Evolutionary conservation across 2,113 vertebrate species (phyloP).

Genomic region (Naja naja): DNA sequence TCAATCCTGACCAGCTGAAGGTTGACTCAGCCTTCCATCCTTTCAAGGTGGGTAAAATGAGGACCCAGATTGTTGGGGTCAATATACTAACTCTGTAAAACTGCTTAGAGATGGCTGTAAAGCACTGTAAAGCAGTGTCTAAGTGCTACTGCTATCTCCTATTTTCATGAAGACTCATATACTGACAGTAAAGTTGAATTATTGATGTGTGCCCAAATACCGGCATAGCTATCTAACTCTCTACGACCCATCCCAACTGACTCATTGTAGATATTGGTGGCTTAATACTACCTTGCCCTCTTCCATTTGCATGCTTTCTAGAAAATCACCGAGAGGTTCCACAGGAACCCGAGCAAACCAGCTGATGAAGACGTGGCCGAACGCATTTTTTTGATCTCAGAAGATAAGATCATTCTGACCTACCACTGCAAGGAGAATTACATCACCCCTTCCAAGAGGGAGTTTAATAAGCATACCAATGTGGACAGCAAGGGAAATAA

Average conservation of each 20-base stretch:
- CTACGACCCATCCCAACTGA: not conserved
- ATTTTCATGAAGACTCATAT: not conserved
- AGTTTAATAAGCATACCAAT: constrained; percentile 71
- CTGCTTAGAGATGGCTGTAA: no score
- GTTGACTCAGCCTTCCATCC: no score
- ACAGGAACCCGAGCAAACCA: constrained; percentile 73
- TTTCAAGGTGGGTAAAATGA: no score
- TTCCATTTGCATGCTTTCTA: constrained; percentile 37
- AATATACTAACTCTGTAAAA: no score
- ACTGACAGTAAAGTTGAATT: not conserved
- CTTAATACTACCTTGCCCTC: not conserved
- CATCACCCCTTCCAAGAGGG: constrained; percentile 74
- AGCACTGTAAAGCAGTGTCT: no score
- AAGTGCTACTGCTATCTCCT: not conserved
- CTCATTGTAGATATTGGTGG: not conserved
- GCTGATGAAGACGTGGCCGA: constrained; percentile 81
- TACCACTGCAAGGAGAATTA: constrained; percentile 76
- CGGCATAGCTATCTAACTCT: not conserved
- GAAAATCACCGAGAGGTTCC: constrained; percentile 86
- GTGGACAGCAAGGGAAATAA: constrained; percentile 57
- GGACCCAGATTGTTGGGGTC: no score
- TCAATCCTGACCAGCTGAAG: no score
- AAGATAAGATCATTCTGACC: constrained; percentile 75
- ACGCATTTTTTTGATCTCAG: constrained; percentile 70
- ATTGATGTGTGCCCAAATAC: not conserved